phyloP scores from a whole-genome alignment of 2,113 vertebrate species.

The Poecilia latipinna region DNA sequence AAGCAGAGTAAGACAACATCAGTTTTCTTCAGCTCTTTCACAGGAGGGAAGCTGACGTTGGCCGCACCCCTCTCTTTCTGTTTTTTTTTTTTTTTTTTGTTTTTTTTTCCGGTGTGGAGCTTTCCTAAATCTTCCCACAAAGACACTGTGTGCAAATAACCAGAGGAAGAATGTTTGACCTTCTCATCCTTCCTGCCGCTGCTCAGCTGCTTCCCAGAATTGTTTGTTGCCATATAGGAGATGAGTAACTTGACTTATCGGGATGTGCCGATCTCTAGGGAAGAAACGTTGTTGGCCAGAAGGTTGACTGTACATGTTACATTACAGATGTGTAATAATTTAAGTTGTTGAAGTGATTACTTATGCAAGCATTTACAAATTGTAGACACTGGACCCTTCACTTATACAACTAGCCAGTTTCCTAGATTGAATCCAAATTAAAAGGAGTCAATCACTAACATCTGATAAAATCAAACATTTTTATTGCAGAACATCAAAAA shows the following conservation, averaged over 20 bases:
- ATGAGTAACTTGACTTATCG: conserved; percentile 2
- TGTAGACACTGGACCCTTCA: too few relatives aligned
- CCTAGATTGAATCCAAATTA: too few relatives aligned
- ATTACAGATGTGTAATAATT: too few relatives aligned
- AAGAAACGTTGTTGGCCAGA: neutral
- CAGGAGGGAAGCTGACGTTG: neutral
- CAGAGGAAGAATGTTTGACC: conserved; percentile 6
- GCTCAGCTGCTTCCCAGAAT: conserved; percentile 18
- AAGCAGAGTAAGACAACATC: neutral
- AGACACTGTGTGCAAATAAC: neutral
- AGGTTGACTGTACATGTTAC: too few relatives aligned
- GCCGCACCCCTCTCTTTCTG: neutral
- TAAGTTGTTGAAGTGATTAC: too few relatives aligned
- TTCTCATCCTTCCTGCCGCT: conserved; percentile 21
- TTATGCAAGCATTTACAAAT: too few relatives aligned
- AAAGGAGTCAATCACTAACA: too few relatives aligned
- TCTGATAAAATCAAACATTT: too few relatives aligned
- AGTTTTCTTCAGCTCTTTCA: neutral
- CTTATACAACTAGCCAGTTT: too few relatives aligned
- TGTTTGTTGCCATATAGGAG: conserved; percentile 1
- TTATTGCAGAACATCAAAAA: too few relatives aligned
- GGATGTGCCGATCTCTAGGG: neutral
- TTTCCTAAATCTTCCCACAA: neutral
- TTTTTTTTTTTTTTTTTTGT: neutral
- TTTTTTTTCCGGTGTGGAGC: neutral